Evolutionary conservation across 2,888 invertebrate species (phyloP).

Genomic region (Stenodema calcarata): DNA sequence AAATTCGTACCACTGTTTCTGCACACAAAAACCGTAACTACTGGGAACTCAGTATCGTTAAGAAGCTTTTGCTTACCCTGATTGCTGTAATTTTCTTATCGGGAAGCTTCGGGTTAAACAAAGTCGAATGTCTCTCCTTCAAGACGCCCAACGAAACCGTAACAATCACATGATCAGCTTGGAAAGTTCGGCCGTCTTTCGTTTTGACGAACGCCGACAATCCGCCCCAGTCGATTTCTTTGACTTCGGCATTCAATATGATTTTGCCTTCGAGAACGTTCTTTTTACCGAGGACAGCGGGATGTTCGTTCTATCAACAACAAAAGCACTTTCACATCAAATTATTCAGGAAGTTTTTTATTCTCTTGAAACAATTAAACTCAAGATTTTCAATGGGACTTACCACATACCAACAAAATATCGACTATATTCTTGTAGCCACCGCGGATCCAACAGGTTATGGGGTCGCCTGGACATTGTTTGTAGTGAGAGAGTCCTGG

Average conservation of each 20-base stretch:
- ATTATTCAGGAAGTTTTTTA: too few species aligned
- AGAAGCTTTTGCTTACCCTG: slow-evolving; percentile 60
- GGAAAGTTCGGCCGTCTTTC: slow-evolving; percentile 66
- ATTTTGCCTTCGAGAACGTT: slow-evolving; percentile 39
- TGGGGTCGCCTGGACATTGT: slow-evolving; percentile 73
- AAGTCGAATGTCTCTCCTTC: slow-evolving; percentile 66
- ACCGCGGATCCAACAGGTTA: slow-evolving; percentile 76
- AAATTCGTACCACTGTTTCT: too few species aligned
- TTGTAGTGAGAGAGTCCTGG: slow-evolving; percentile 69
- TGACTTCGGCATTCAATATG: slow-evolving; percentile 52
- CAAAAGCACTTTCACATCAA: background rate
- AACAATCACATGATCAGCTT: slow-evolving; percentile 71
- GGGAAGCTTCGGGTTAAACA: slow-evolving; percentile 70
- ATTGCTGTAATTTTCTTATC: slow-evolving; percentile 67
- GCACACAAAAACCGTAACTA: too few species aligned
- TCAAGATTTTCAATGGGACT: background rate
- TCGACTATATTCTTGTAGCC: slow-evolving; percentile 74
- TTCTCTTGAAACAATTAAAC: too few species aligned
- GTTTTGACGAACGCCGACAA: slow-evolving; percentile 66
- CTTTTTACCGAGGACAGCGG: background rate
- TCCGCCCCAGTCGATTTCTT: slow-evolving; percentile 58
- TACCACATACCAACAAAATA: slow-evolving; percentile 68
- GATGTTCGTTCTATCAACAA: background rate
- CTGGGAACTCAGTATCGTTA: too few species aligned
- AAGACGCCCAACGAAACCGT: slow-evolving; percentile 74